Conservation (phyloP, 2,113 vertebrate species). For the Psettodes erumei region DNA sequence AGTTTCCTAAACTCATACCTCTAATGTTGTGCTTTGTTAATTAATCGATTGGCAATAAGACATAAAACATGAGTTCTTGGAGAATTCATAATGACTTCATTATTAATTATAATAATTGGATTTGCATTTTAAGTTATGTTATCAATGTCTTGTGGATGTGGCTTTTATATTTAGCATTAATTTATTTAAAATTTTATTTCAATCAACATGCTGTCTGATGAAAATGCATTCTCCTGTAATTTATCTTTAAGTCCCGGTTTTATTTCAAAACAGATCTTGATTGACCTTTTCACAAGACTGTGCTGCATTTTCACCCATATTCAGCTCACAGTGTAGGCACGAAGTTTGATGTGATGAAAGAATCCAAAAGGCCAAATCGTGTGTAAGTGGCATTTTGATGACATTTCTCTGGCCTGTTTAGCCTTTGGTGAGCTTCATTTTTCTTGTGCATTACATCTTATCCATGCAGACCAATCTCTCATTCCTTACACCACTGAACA, state of each 20-base stretch:
- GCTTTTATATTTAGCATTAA: not conserved
- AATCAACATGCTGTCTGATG: slow-evolving; percentile 19
- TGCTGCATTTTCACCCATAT: slow-evolving; percentile 57
- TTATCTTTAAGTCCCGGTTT: slow-evolving; percentile 49
- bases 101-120: not conserved
- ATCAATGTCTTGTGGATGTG: not conserved
- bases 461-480: slow-evolving; percentile 66
- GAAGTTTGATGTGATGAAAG: slow-evolving; percentile 73
- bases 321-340: slow-evolving; percentile 58
- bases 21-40: slow-evolving; percentile 23
- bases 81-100: not conserved
- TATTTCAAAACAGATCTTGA: slow-evolving; percentile 62
- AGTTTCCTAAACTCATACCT: slow-evolving; percentile 4
- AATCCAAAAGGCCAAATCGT: slow-evolving; percentile 79
- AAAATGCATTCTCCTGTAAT: slow-evolving; percentile 5
- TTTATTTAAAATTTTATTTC: slow-evolving; percentile 1
- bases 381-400: slow-evolving; percentile 84
- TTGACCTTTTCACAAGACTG: slow-evolving; percentile 65
- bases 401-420: slow-evolving; percentile 83
- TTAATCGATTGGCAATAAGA: slow-evolving; percentile 18
- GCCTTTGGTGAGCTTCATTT: slow-evolving; percentile 77
- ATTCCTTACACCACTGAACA: slow-evolving; percentile 34
- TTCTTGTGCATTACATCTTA: slow-evolving; percentile 72
- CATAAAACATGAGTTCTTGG: not conserved
- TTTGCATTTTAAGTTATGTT: slow-evolving; percentile 6